Base-by-base conservation (phyloP, 2,113 vertebrate genomes). In the Solea senegalensis region DNA sequence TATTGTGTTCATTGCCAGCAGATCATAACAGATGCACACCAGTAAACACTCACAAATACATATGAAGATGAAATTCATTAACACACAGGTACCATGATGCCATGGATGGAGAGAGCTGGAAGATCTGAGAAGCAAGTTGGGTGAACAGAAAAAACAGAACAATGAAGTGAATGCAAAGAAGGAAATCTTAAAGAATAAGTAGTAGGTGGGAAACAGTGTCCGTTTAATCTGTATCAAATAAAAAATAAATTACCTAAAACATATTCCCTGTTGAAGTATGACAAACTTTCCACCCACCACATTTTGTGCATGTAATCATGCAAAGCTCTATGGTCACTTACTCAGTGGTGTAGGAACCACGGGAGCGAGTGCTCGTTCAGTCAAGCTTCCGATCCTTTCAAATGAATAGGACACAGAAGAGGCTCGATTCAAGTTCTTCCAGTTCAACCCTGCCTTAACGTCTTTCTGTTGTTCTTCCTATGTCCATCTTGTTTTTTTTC, bases 231-330 rank as follows among this genome's bases (percentile, higher is more conserved):
- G 69, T 78, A 85, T 76, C 66, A 60, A 80, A 63, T 85, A 82
- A 83, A 89, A 91, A 92, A 93, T 92, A 92, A 93, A 90, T 91
- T 86, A 92, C 46, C 78, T 82, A 85, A 91, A 92, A 87, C 61
- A 16, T 60, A 59, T 76, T 85, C 57, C 69, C 69, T 71, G 41
- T 80, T 83, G n/a, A 81, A 72, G 74, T 69, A 79, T 75, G 74
- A 65, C 71, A 77, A 69, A 55, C 69, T 71, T 53, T 72, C 51
- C 70, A 46, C 28, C 77, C 46, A 61, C 40, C 41, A 4, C 43
- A 40, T 46, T 61, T 41, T 63, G 65, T 69, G 74, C 83, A 74
- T 48, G 49, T 62, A 11, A 50, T 78, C 60, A 55, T 43, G 57
- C 69, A 69, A 34, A n/a, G 44, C 68, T 48, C 12, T 14, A 48